These are phyloP conservation scores for Myrmophylax atrothorax DNA, from an alignment of 2,113 vertebrate species.

Conservation along the genomic window DNA sequence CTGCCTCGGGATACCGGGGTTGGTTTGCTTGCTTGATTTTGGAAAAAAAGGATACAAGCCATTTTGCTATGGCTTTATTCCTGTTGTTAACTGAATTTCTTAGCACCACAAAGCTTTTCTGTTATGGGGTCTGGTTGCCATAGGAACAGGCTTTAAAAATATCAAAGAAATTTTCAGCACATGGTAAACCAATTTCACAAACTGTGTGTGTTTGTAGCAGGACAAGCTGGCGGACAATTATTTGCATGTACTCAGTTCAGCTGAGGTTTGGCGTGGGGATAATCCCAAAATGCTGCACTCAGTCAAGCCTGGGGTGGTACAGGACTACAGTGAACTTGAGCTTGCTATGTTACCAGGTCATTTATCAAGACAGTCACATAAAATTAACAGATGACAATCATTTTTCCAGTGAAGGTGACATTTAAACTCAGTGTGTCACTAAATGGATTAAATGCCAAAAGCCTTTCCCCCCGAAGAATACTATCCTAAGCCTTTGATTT, in stretches of 20 bases:
- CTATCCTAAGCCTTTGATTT: not conserved
- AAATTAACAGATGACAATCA: not conserved
- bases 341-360: not conserved
- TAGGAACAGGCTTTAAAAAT: slow-evolving; percentile 47
- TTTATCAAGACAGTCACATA: not conserved
- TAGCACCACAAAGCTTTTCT: not conserved
- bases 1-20: not conserved
- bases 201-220: not conserved
- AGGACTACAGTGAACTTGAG: not conserved
- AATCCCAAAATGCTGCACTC: not conserved
- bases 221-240: not conserved
- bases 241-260: not conserved
- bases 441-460: not conserved
- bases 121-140: slow-evolving; percentile 3
- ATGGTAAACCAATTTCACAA: slow-evolving; percentile 31
- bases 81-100: not conserved
- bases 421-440: not conserved
- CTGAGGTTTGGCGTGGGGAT: not conserved
- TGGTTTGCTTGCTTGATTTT: not conserved
- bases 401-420: not conserved
- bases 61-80: not conserved
- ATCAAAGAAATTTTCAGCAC: slow-evolving; percentile 23
- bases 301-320: not conserved
- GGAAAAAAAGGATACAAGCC: not conserved
- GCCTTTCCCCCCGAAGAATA: not conserved